phyloP scores from a whole-genome alignment of 1,140 invertebrate genomes.

The Lordiphosa collinella region DNA sequence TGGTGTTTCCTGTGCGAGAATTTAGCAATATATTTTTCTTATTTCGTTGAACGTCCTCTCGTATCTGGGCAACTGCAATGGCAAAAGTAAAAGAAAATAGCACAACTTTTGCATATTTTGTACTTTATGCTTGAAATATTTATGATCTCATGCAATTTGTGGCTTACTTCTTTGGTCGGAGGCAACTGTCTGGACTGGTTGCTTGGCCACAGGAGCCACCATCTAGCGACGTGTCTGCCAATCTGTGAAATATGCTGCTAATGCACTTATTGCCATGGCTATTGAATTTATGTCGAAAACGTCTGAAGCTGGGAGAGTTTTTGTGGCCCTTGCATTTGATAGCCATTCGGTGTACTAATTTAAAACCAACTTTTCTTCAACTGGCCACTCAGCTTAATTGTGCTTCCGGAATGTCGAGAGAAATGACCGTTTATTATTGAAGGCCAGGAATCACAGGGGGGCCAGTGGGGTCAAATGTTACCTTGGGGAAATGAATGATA shows the following conservation, averaged over 20 bases:
- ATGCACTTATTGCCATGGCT: conserved; percentile 74
- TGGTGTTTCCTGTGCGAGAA: conserved; percentile 56
- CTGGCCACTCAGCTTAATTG: conserved; percentile 65
- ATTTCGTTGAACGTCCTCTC: conserved; percentile 55
- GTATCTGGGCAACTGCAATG: conserved; percentile 48
- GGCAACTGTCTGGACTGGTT: conserved; percentile 30
- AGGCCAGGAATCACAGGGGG: neutral
- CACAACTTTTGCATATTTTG: conserved; percentile 77
- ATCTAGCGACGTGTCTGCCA: conserved; percentile 70
- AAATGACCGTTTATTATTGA: neutral
- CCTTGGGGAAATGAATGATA: too few relatives aligned
- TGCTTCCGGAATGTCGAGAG: conserved; percentile 23
- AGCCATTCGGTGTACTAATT: conserved; percentile 32
- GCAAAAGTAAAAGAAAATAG: conserved; percentile 43
- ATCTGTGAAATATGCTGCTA: conserved; percentile 78
- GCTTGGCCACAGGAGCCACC: conserved; percentile 36
- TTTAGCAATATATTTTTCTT: conserved; percentile 72
- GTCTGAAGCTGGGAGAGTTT: conserved; percentile 31
- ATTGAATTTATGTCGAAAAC: conserved; percentile 72
- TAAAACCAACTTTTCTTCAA: conserved; percentile 36
- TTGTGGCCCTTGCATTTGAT: conserved; percentile 42
- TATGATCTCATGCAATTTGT: conserved; percentile 78
- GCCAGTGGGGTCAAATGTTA: too few relatives aligned
- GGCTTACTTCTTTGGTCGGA: conserved; percentile 64
- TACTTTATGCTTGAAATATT: conserved; percentile 78